phyloP scores from a whole-genome alignment of 2,888 invertebrate species.

The Tenodera sinensis region DNA sequence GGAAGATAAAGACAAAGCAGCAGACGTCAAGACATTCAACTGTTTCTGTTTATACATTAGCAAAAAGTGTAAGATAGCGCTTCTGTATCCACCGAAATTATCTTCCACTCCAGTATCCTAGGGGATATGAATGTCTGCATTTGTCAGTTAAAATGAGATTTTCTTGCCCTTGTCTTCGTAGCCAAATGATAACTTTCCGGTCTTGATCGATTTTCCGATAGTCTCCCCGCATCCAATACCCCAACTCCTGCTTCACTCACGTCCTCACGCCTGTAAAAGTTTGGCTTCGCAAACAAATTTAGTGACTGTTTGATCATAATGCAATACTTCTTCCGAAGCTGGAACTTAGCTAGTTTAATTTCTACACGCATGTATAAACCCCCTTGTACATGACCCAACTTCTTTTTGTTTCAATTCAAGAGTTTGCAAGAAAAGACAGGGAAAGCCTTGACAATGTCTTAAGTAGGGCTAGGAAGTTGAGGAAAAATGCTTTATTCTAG shows the following conservation, averaged over 20 bases:
- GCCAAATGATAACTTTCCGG: background rate
- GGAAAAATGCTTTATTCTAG: no score
- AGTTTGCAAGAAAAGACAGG: no score
- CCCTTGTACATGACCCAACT: no score
- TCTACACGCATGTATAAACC: no score
- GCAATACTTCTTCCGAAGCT: background rate
- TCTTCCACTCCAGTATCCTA: background rate
- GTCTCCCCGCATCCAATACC: background rate
- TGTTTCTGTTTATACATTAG: background rate
- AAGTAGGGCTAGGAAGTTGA: no score
- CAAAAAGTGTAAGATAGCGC: background rate
- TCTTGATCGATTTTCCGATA: background rate
- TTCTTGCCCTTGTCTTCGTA: background rate
- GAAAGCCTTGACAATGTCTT: no score
- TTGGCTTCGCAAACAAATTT: background rate
- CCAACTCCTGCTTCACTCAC: background rate
- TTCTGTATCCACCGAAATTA: background rate
- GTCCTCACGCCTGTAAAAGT: background rate
- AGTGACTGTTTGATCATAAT: background rate
- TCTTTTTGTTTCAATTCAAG: no score
- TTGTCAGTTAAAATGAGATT: background rate
- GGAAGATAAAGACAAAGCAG: background rate
- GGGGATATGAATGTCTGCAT: background rate
- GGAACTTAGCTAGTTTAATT: background rate
- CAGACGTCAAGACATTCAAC: background rate